phyloP scores from a whole-genome alignment of 2,888 invertebrate genomes.

The Drosophila trichaetosa region DNA sequence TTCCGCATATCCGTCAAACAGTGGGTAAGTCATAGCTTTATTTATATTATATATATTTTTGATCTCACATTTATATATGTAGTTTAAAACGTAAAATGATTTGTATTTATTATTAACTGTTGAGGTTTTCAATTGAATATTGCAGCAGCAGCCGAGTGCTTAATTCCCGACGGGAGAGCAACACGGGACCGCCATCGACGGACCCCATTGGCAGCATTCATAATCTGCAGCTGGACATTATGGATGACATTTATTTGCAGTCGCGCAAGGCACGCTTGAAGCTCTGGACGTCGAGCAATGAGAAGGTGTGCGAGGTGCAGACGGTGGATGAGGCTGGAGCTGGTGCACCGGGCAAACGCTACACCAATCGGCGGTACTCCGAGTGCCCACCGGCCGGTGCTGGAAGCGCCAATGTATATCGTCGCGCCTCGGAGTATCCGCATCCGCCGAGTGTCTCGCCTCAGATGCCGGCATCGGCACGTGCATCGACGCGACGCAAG shows the following conservation, averaged over 20 bases:
- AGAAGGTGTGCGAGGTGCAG: conserved; percentile 93
- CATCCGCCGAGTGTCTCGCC: conserved; percentile 83
- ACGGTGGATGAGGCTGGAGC: conserved; percentile 89
- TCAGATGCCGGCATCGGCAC: conserved; percentile 69
- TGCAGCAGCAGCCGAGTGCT: conserved; percentile 84
- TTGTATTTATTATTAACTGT: neutral
- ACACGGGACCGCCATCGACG: conserved; percentile 89
- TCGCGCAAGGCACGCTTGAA: conserved; percentile 93
- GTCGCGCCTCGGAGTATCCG: conserved; percentile 91
- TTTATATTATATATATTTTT: no score
- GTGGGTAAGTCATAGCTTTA: conserved; percentile 83
- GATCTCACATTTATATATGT: neutral
- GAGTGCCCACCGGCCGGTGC: conserved; percentile 87
- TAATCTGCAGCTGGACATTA: conserved; percentile 93
- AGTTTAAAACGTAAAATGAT: neutral
- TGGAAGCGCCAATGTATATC: conserved; percentile 81
- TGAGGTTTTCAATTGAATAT: conserved; percentile 53
- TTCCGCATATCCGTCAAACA: conserved; percentile 89
- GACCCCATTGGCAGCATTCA: conserved; percentile 91
- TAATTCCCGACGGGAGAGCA: conserved; percentile 83
- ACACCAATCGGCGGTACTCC: conserved; percentile 89
- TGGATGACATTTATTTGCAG: conserved; percentile 93
- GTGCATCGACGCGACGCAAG: conserved; percentile 80
- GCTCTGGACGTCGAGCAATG: conserved; percentile 93
- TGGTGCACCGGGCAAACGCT: conserved; percentile 86